These are phyloP conservation scores for Myrmecobius fasciatus DNA, from an alignment of 2,113 vertebrate species.

Conservation along the genomic window DNA sequence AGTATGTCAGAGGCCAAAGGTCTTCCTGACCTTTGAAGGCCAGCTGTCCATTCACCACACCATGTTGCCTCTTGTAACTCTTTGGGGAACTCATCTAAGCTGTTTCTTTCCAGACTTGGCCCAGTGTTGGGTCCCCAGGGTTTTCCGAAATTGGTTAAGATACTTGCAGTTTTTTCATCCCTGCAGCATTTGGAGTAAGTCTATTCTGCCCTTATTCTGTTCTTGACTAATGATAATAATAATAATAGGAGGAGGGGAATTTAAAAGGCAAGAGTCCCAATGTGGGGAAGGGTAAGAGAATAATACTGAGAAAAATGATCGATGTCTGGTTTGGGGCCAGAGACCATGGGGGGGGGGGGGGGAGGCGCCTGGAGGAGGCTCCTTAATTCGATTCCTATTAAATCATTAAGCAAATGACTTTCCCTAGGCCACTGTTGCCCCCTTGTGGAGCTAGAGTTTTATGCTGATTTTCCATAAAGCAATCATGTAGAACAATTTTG, in stretches of 20 bases:
- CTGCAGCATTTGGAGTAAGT: constrained; percentile 78
- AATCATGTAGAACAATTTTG: not conserved
- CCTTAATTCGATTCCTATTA: not conserved
- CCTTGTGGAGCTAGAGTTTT: not conserved
- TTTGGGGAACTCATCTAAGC: constrained; percentile 10
- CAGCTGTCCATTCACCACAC: not conserved
- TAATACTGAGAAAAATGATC: not conserved
- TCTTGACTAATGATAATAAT: not conserved
- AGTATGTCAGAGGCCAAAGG: not conserved
- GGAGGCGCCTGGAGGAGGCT: not conserved
- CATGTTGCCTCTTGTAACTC: not conserved
- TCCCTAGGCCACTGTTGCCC: not conserved
- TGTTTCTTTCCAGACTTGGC: constrained; percentile 83
- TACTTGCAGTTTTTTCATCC: constrained; percentile 87
- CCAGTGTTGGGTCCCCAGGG: constrained; percentile 83
- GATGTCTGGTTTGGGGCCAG: not conserved
- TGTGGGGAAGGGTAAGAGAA: not conserved
- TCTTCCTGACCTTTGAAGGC: not conserved
- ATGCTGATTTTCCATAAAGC: not conserved
- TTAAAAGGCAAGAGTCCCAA: not conserved
- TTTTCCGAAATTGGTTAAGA: constrained; percentile 84
- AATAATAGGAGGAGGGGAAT: not conserved
- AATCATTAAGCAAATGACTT: not conserved
- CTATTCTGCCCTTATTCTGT: not conserved
- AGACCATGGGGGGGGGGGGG: too few relatives aligned